Base-by-base conservation (phyloP, 2,797 vertebrate species). In the Sorex maritimensis region DNA sequence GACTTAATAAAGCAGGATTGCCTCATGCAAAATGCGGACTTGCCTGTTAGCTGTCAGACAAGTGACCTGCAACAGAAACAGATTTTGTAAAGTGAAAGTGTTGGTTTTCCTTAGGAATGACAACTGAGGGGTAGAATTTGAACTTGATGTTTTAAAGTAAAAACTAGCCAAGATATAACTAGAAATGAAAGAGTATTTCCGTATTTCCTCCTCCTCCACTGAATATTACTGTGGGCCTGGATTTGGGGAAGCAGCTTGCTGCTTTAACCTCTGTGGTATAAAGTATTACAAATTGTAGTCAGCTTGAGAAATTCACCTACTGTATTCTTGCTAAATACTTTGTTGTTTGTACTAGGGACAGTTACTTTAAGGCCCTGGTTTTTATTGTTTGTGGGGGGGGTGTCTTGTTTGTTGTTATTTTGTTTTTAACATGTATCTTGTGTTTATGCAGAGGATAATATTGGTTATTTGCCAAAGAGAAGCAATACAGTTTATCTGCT, bases 401-500 rank as follows among this genome's bases (percentile, higher is more conserved):
- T 41, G 38, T 95, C 84, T 74, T 90, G 5, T 41, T 46, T 79
- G 84, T 91, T 24, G 80, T 94, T 88, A 92, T 68, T 87, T 96
- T 74, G 30, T 96, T 96, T 97, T 0, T 80, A 65, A 88, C 19
- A 86, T 34, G 23, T 90, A 63, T 3, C 79, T 9, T 85, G n/a
- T 87, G 95, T 96, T 96, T 97, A 82, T 97, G 93, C 15, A 92
- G 96, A 96, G 96, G 93, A 92, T 97, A 96, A 96, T 96, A 96
- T 78, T 98, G 97, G 98, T 98, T 96, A 97, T 95, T 97, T 97
- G 96, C 98, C 98, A 98, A 98, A 98, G 98, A 98, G 96, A 97
- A 97, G 97, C 97, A 97, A 96, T 97, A 94, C 95, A 96, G 96
- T 95, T 80, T 97, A 96, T 97, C 98, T 96, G 95, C 95, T 97